Evolutionary conservation across 1,140 invertebrate species (phyloP), one percentile per base, ranked within the genome.

Genomic region (Acromyrmex echinatior): DNA sequence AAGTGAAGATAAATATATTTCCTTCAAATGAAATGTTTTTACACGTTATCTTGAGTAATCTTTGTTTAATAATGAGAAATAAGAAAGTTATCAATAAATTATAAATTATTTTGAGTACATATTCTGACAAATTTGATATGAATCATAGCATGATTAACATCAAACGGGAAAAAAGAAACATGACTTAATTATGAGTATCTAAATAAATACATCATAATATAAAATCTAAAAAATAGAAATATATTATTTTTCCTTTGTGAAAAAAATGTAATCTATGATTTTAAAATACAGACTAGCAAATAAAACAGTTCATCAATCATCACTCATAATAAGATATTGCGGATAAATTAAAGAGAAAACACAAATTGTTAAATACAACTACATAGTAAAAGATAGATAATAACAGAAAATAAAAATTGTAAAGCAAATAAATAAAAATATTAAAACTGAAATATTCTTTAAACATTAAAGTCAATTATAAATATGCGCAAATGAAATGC

Each of bases 1-100:
- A 51, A 31, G 51, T 79, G 49, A 3, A 77, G 4, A 77, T 45
- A 62, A 62, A 77, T 77, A 45, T 60, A 16, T 76, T 76, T 76
- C 2, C 39, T 45, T 10, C 0, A 0, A 60, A 9, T 76, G 25
- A 76, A 21, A 60, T 45, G 35, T 39, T 76, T 76, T 58, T 45
- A 60, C 14, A 2, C 5, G n/a, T 74, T 74, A 58, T 25, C n/a
- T 39, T 39, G 3, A n/a, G 7, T 60, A 76, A 60, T 14, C 39
- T 0, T 16, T 18, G 45, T 49, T 39, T n/a, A 49, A 63, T 62
- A 49, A 77, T 0, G 0, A 28, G 5, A 45, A 78, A 45, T 28
- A 31, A 68, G n/a, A 12, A 35, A 80, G 3, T 65, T 68, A 53
- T 53, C 21, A 25, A 9, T 12, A 2, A 31, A 31, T 31, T 31